phyloP scores from a whole-genome alignment of 2,113 vertebrate genomes.

The Chaenocephalus aceratus region DNA sequence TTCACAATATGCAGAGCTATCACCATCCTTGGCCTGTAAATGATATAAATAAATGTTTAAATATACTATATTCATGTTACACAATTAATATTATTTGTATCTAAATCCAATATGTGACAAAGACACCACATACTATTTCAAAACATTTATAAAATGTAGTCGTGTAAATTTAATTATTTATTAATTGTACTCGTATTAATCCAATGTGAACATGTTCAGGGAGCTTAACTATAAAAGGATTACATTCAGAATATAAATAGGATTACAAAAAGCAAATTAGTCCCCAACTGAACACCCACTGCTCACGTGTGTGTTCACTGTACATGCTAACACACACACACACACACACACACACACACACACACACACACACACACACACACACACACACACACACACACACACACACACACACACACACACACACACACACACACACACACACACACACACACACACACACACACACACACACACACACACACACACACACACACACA shows the following conservation, averaged over 20 bases:
- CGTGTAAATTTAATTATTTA: constrained; percentile 23
- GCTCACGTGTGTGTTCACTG: constrained; percentile 34
- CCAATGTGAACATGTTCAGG: constrained; percentile 50
- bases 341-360: constrained; percentile 17
- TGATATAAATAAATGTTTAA: neutral
- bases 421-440: constrained; percentile 18
- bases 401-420: neutral
- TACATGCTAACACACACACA: constrained; percentile 2
- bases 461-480: constrained; percentile 4
- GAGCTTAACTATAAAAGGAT: constrained; percentile 70
- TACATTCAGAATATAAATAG: constrained; percentile 65
- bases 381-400: constrained; percentile 20
- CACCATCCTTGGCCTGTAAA: neutral
- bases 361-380: constrained; percentile 14
- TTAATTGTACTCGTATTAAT: constrained; percentile 37
- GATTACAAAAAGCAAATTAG: constrained; percentile 75
- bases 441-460: constrained; percentile 15
- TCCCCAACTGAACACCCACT: constrained; percentile 58
- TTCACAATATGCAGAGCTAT: neutral
- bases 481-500: neutral
- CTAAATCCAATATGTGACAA: neutral
- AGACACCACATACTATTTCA: neutral
- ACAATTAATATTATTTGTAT: neutral
- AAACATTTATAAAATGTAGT: constrained; percentile 4
- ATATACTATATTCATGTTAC: neutral